Evolutionary conservation across 2,113 vertebrate genomes (phyloP), one percentile per base, ranked within the genome.

Genomic region (human): DNA sequence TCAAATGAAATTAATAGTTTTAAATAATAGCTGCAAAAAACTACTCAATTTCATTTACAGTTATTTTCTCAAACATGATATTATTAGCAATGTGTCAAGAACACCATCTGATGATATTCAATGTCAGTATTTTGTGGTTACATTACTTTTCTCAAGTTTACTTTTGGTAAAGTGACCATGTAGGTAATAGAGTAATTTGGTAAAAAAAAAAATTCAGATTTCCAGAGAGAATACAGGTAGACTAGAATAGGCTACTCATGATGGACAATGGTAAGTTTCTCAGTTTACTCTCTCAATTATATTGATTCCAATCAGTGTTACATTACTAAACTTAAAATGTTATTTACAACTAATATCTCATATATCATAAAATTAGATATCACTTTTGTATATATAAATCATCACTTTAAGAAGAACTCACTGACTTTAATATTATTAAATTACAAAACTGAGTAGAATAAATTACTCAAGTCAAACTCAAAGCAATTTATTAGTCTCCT

Each of bases 51-150:
- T 86, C 57, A 25, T 35, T 94, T 94, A 88, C 23, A 84, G 89
- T 45, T 88, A 87, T 90, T 90, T 88, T 83, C 45, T 84, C 68
- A 83, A 93, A 86, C 27, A 93, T 45, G 40, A 86, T 86, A 85
- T 80, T 90, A 38, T 61, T 89, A 89, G 32, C 95, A 92, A 86
- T 73, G 6, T 66, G 18, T 86, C 35, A 68, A 45, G 45, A 59
- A 73, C 8, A 52, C 40, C 40, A 59, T n/a, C 52, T 79, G 64
- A 91, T 86, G 25, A 89, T 84, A 89, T 52, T 57, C 45, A 90
- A 0, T 52, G 22, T 64, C 27, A 90, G 40, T 35, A 55, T 52
- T 66, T 85, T 59, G 45, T 68, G 16, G 11, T 78, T 83, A 66
- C 9, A 48, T 30, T 61, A 76, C 35, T 73, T 86, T 83, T 35